Evolutionary conservation across 2,113 vertebrate genomes (phyloP).

Genomic region (Trematomus loennbergii): DNA sequence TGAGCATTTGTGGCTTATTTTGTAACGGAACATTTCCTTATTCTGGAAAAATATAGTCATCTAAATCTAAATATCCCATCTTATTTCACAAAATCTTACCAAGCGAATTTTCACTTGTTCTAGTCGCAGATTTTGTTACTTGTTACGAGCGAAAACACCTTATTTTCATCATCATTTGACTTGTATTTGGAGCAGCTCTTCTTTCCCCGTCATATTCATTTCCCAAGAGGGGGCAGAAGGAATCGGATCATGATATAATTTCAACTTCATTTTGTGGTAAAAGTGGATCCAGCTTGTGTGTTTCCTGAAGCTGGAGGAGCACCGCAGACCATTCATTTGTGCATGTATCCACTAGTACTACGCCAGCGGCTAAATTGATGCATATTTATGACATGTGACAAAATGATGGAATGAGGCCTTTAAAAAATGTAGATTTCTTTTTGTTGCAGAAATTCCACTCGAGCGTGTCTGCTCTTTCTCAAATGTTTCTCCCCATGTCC

Average conservation of each 20-base stretch:
- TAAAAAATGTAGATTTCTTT: slow-evolving; percentile 33
- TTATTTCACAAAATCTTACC: no score
- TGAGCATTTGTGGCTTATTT: no score
- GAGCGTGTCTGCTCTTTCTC: neutral
- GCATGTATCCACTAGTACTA: slow-evolving; percentile 19
- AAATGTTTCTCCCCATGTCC: neutral
- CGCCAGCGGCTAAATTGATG: slow-evolving; percentile 57
- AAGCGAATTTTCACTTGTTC: no score
- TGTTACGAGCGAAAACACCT: no score
- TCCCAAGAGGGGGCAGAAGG: neutral
- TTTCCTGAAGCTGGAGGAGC: slow-evolving; percentile 29
- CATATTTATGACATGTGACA: slow-evolving; percentile 71
- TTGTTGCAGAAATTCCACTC: slow-evolving; percentile 15
- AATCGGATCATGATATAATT: slow-evolving; percentile 27
- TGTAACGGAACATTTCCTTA: no score
- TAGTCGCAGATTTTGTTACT: no score
- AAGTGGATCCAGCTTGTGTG: slow-evolving; percentile 27
- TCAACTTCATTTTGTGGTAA: slow-evolving; percentile 12
- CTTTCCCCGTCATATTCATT: neutral
- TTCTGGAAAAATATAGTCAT: no score
- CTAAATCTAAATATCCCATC: no score
- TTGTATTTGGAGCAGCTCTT: no score
- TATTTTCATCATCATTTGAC: no score
- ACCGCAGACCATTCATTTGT: slow-evolving; percentile 45
- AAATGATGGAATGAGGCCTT: slow-evolving; percentile 62